Base-by-base conservation (phyloP, 2,113 vertebrate genomes). In the Thomomys bottae region DNA sequence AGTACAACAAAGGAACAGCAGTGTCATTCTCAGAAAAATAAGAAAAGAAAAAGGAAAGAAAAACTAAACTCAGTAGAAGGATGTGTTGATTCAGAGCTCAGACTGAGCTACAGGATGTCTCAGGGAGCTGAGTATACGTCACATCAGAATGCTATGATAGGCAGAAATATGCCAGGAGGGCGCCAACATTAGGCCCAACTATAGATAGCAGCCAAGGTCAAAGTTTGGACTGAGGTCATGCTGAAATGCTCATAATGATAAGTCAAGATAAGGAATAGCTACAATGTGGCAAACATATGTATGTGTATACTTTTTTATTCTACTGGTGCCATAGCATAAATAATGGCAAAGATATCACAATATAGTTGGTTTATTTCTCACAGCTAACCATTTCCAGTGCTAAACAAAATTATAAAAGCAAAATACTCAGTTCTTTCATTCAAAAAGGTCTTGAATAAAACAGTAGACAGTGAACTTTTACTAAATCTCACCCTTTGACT, bases 21-120 rank as follows among this genome's bases (percentile, higher is more conserved):
- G 38, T 73, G n/a, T 66, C 36, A 79, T 72, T 87, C 76, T 93
- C 82, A 42, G 66, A 38, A 71, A 87, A 8, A n/a, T n/a, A n/a
- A n/a, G n/a, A n/a, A n/a, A n/a, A n/a, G n/a, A n/a, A n/a, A n/a
- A n/a, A n/a, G n/a, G n/a, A n/a, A n/a, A n/a, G n/a, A 67, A 15
- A 67, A 15, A 38, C 45, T 23, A 73, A 83, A 79, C 36, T 81
- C 11, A 54, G 24, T 30, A 61, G 34, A 71, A 93, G 23, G 17
- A 68, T n/a, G 21, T 54, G 17, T 72, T 30, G 79, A 80, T 28
- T 3, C 10, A 89, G 34, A 90, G 21, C 70, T 85, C 79, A 71
- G 24, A 14, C 86, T 61, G 45, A 64, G 8, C 57, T 67, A 32
- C 18, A 6, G 23, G 42, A 24, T 72, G 66, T 28, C 23, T 87